Evolutionary conservation across 2,113 vertebrate species (phyloP), one percentile per base, ranked within the genome.

Genomic region (Pollachius pollachius): DNA sequence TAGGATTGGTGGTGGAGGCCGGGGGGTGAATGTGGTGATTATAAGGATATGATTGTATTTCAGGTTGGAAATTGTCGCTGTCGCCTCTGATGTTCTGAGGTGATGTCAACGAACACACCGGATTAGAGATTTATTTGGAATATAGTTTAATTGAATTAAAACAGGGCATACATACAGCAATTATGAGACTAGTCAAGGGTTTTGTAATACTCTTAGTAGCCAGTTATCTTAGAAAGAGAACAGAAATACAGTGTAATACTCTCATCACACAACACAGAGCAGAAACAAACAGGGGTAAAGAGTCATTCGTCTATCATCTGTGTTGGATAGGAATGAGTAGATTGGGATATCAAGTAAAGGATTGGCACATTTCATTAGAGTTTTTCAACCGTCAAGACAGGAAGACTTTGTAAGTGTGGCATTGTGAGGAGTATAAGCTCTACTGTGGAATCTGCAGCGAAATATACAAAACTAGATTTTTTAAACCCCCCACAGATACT

Each of bases 301-400:
- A 41, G 37, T 41, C 37, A 41, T 70, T 75, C 57, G 52, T 82
- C 4, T 25, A 52, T 70, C 75, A 62, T 60, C 48, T 63, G 27
- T 76, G 16, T 48, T 9, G 2, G 19, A 71, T 17, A 73, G 4
- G 73, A 63, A 71, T 11, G 0, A 60, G 73, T 74, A 61, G 79
- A 67, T 70, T 76, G 60, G 68, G 59, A 21, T 68, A 73, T 91
- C 89, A 91, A 91, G 87, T 89, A 80, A 69, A 1, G 84, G 88
- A 88, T 78, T 5, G 85, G 88, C 86, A 83, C 78, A 81, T 88
- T 85, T 71, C 57, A 75, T 57, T 57, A 76, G 75, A 56, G 68
- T 65, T 81, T 71, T 73, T 68, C 68, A 68, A 77, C 77, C 84
- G 84, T 81, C 62, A 27, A 74, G 73, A 88, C 87, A 85, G 84